Evolutionary conservation across 2,888 invertebrate species (phyloP).

Genomic region (Nomada ferruginata): DNA sequence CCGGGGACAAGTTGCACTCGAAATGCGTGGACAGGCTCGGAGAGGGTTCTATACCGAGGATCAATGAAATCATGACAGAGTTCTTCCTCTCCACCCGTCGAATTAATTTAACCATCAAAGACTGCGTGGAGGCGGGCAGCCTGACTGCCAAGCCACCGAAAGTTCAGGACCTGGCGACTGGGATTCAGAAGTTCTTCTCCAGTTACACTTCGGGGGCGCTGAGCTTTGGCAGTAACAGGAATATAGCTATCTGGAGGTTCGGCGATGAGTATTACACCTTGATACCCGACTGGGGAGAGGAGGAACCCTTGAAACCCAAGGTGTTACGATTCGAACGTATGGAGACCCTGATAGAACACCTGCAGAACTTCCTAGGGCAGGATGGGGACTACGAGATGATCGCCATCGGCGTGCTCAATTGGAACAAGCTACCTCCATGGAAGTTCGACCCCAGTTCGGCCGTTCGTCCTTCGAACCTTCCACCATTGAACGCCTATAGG

Average conservation of each 20-base stretch:
- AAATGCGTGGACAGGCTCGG: slow-evolving; percentile 74
- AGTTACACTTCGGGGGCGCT: slow-evolving; percentile 72
- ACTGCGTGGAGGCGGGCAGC: slow-evolving; percentile 79
- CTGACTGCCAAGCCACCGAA: slow-evolving; percentile 66
- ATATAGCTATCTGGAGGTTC: slow-evolving; percentile 76
- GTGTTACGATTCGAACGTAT: slow-evolving; percentile 69
- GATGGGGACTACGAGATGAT: slow-evolving; percentile 78
- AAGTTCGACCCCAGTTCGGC: slow-evolving; percentile 78
- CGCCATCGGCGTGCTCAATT: slow-evolving; percentile 76
- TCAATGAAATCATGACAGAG: slow-evolving; percentile 78
- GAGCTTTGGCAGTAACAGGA: slow-evolving; percentile 54
- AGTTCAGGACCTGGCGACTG: slow-evolving; percentile 70
- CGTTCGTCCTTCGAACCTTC: slow-evolving; percentile 77
- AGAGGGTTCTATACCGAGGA: slow-evolving; percentile 48
- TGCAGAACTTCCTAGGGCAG: slow-evolving; percentile 57
- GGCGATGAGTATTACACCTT: slow-evolving; percentile 73
- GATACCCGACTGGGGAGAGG: slow-evolving; percentile 64
- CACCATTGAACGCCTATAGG: slow-evolving; percentile 79
- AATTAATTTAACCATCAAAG: slow-evolving; percentile 76
- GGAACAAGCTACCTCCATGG: slow-evolving; percentile 75
- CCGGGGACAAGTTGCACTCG: slow-evolving; percentile 77
- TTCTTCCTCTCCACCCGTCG: slow-evolving; percentile 78
- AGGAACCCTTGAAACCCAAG: slow-evolving; percentile 49
- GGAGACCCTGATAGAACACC: slow-evolving; percentile 57
- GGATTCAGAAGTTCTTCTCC: slow-evolving; percentile 75